Evolutionary conservation across 1,140 invertebrate species (phyloP).

Genomic region (Zaprionus inermis): DNA sequence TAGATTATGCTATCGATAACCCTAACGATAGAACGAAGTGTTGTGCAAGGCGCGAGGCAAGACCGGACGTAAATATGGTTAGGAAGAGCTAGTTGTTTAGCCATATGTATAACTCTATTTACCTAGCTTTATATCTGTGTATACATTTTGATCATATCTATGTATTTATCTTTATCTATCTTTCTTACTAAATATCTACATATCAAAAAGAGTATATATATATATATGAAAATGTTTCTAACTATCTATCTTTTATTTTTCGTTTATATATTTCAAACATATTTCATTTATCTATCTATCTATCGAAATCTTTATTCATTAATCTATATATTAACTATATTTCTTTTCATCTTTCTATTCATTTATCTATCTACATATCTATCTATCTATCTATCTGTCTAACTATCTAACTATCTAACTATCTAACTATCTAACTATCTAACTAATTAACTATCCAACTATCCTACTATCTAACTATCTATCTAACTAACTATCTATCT

Average conservation of each 20-base stretch:
- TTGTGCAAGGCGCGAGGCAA: too few species aligned
- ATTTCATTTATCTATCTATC: background rate
- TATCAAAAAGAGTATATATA: too few species aligned
- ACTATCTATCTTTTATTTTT: too few species aligned
- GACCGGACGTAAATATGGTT: too few species aligned
- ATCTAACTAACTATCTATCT: background rate
- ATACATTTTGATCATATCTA: too few species aligned
- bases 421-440: background rate
- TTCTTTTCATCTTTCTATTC: background rate
- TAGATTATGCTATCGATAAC: too few species aligned
- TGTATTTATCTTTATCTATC: background rate
- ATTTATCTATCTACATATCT: background rate
- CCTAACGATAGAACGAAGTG: too few species aligned
- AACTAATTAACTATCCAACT: background rate
- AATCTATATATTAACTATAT: background rate
- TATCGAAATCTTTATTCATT: background rate
- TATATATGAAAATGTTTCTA: too few species aligned
- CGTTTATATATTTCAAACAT: too few species aligned
- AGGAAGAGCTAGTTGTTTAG: too few species aligned
- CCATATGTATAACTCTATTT: too few species aligned
- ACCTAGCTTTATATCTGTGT: too few species aligned
- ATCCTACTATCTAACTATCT: background rate
- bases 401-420: background rate
- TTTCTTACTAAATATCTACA: background rate
- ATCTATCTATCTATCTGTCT: background rate